These are phyloP conservation scores for Synergus itoensis DNA, from an alignment of 2,888 invertebrate species.

Conservation along the genomic window DNA sequence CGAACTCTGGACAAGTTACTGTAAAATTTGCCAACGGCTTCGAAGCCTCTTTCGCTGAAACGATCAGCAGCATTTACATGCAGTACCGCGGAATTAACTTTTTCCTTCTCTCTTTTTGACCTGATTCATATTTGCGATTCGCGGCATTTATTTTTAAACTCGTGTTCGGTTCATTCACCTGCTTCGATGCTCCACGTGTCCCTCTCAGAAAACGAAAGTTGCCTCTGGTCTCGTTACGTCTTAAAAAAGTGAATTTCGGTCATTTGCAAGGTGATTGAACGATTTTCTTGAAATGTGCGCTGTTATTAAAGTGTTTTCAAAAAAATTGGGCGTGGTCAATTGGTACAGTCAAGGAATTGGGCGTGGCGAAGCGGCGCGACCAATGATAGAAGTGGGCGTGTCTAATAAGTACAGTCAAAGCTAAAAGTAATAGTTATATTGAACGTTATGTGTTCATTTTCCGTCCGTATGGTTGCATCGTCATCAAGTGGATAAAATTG, in stretches of 20 bases:
- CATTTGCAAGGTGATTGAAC: too few species aligned
- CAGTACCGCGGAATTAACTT: neutral
- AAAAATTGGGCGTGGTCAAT: too few species aligned
- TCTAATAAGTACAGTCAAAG: too few species aligned
- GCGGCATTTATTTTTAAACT: slow-evolving; percentile 6
- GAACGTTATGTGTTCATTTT: neutral
- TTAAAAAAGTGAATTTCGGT: too few species aligned
- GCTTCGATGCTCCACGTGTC: neutral
- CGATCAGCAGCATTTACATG: neutral
- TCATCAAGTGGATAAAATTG: too few species aligned
- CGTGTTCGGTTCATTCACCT: neutral
- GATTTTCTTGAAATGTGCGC: too few species aligned
- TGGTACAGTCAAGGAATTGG: too few species aligned
- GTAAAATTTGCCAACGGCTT: neutral
- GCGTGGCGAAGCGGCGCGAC: too few species aligned
- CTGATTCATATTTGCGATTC: neutral
- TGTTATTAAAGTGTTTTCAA: too few species aligned
- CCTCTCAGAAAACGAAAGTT: neutral
- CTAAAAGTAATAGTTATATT: neutral
- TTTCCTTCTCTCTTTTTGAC: neutral
- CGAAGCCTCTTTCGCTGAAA: neutral
- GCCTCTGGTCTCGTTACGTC: neutral
- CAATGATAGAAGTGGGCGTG: too few species aligned
- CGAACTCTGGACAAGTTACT: slow-evolving; percentile 13
- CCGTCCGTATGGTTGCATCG: too few species aligned